phyloP scores from a whole-genome alignment of 2,113 vertebrate genomes.

The Crotalus viridis region DNA sequence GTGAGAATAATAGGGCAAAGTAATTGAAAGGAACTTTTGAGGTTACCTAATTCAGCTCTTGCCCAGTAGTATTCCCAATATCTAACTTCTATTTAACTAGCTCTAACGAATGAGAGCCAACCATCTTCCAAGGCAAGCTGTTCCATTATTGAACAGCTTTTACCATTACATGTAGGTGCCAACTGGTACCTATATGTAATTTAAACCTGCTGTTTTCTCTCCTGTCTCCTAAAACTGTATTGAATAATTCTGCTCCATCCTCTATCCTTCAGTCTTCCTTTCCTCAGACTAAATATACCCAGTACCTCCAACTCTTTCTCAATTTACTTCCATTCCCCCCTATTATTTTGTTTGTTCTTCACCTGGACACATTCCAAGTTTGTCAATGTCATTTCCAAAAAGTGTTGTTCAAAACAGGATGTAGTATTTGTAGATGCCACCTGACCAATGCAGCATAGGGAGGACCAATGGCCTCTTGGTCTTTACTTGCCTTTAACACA shows the following conservation, averaged over 20 bases:
- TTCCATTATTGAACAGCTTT: neutral
- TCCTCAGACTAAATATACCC: neutral
- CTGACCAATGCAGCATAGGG: neutral
- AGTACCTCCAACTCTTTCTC: neutral
- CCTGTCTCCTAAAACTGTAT: neutral
- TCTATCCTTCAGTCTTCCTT: neutral
- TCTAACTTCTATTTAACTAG: neutral
- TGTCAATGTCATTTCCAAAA: neutral
- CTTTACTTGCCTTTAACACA: neutral
- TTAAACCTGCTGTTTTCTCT: neutral
- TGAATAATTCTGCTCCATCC: neutral
- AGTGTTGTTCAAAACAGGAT: neutral
- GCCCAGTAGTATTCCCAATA: neutral
- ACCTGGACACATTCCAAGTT: neutral
- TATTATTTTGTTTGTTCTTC: neutral
- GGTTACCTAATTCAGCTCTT: neutral
- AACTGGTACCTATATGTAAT: neutral
- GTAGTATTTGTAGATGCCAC: neutral
- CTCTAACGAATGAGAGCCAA: neutral
- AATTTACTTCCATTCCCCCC: neutral
- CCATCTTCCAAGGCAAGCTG: neutral
- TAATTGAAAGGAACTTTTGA: neutral
- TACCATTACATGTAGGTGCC: neutral
- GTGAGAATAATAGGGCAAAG: neutral
- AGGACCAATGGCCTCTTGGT: neutral